Base-by-base conservation (phyloP, 2,113 vertebrate species). In the Lethenteron camtschaticum region DNA sequence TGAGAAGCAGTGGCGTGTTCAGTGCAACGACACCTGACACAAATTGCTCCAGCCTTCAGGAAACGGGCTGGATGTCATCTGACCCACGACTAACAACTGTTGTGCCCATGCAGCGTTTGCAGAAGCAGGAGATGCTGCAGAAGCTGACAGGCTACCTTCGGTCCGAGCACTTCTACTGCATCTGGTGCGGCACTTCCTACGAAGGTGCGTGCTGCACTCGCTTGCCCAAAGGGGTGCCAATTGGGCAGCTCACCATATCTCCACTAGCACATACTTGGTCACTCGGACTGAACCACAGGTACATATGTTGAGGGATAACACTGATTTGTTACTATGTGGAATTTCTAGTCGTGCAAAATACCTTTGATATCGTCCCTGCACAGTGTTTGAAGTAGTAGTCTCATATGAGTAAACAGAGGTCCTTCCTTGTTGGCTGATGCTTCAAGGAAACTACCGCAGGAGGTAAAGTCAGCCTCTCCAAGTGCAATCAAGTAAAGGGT, bases 101-200 rank as follows among this genome's bases (percentile, higher is more conserved):
- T 41, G 41, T 41, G 41, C 41, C 41, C 41, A 41, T 41, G 41
- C 41, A 41, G 41, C 41, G 2, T 72, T 12, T 73, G 24, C 77
- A 99, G 94, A 77, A 85, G 8, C 75, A 83, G 76, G 87, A 89
- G 72, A 91, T 95, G 77, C 77, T 99, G 7, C 83, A 82, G 57
- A 81, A 83, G 76, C 70, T 96, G 75, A 99, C 90, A 0, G 82
- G 81, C 6, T 99, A 96, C 77, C 75, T 99, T 76, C 84, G 90
- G 79, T 80, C 79, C 74, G 58, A 85, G 57, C 85, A 96, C 78
- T 81, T 85, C 10, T 99, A 96, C 69, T 99, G 94, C 78, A 82
- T 91, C 74, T 99, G 94, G 94, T 99, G 94, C 79, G 90, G 90
- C 73, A 95, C 87, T 24, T 81, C 86, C 3, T 96, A 87, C 73